phyloP scores from a whole-genome alignment of 2,113 vertebrate species.

The Otis tarda region DNA sequence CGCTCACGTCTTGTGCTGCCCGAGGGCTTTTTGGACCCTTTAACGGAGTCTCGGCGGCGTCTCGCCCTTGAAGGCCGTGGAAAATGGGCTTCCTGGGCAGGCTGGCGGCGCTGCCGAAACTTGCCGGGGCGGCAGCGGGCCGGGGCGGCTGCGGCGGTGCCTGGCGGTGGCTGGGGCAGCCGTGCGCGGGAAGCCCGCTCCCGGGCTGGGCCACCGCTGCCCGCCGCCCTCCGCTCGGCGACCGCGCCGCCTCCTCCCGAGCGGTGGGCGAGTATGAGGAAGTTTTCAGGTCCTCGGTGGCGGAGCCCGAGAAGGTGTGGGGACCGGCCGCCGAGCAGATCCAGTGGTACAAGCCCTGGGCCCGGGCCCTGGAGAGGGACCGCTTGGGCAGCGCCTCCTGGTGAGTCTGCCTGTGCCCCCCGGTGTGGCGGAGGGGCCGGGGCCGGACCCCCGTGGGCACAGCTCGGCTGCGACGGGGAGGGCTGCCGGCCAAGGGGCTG shows the following conservation, averaged over 20 bases:
- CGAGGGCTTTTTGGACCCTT: no score
- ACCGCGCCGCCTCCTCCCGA: neutral
- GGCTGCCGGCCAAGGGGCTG: neutral
- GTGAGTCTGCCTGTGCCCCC: constrained; percentile 32
- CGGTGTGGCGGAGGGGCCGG: neutral
- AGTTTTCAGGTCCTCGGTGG: constrained; percentile 58
- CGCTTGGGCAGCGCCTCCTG: constrained; percentile 42
- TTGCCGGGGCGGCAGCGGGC: neutral
- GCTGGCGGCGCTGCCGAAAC: neutral
- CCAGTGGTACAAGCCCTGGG: constrained; percentile 77
- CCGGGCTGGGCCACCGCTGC: neutral
- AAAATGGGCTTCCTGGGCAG: neutral
- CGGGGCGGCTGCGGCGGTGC: neutral
- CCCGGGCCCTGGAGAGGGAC: constrained; percentile 55
- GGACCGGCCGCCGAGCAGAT: constrained; percentile 68
- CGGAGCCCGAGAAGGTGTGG: constrained; percentile 72
- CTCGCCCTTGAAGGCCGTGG: neutral
- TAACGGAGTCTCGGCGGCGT: no score
- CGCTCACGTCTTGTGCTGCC: accelerated
- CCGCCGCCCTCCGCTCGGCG: neutral
- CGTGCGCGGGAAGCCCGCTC: neutral
- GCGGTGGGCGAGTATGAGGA: constrained; percentile 36
- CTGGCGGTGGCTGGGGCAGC: neutral
- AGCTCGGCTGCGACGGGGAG: neutral
- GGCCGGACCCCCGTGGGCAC: neutral